Base-by-base conservation (phyloP, 2,888 invertebrate genomes). In the Neocrepidodera transversa region DNA sequence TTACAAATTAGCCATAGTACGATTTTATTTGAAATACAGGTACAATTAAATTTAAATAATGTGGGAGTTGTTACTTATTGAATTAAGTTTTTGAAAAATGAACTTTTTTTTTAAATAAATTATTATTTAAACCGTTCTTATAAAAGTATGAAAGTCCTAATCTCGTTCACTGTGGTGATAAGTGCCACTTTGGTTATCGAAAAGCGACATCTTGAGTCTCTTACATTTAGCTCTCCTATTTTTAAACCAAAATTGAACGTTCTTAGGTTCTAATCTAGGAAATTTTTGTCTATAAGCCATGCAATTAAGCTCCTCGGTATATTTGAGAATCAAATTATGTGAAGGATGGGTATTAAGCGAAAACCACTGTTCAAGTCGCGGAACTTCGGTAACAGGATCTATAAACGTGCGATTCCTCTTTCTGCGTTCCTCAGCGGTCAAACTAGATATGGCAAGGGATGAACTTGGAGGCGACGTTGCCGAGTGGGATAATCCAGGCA, bases 221-320 rank as follows among this genome's bases (percentile, higher is more conserved):
- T 99, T 99, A 80, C 96, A 96, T 82, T 99, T 99, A 70, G 99
- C 99, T 58, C 99, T 86, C 38, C 98, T 90, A 78, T 99, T 99
- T 80, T 97, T 97, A 82, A 97, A 99, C 99, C 99, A 99, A 79
- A 99, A 96, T 81, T 99, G 98, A 68, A 99, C 97, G 78, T 99
- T 99, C 83, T 98, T 98, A 38, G 97, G 95, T 79, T 98, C 98
- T 64, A 99, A 84, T n/a, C 95, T 89, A 1, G 98, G 99, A 80
- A 98, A 99, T 81, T 98, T 97, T 81, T 97, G 97, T 75, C 98
- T 82, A 80, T 98, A 99, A 51, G 95, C 94, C 90, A 97, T 96
- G 65, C 92, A 87, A 80, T 99, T 99, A 70, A 99, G 83, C 78
- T 97, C 96, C 74, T 97, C 96, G 1, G 98, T 98, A 79, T 97